Conservation (phyloP, 2,797 vertebrate species). For the Darevskia nairensis region DNA sequence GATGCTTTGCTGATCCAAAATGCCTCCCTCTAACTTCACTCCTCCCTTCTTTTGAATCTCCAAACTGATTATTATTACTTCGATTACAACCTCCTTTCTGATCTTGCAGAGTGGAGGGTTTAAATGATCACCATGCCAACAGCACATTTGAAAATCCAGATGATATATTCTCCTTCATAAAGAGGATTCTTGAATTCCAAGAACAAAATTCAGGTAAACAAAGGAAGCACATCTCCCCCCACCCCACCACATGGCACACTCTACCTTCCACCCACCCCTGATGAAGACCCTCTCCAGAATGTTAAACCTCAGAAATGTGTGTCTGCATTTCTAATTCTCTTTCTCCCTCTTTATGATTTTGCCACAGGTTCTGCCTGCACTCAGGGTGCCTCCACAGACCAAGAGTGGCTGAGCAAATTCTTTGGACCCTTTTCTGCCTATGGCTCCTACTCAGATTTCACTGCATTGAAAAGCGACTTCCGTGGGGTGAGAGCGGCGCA, state of each 20-base stretch:
- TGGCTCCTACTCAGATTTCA: constrained; percentile 29
- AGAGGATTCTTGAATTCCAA: constrained; percentile 43
- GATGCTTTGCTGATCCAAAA: neutral
- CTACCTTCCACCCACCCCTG: too few relatives aligned
- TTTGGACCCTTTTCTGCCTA: constrained; percentile 24
- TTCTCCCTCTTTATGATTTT: neutral
- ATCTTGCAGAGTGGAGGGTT: constrained; percentile 44
- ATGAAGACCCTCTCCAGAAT: too few relatives aligned
- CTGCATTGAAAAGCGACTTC: constrained; percentile 28
- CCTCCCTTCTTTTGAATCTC: neutral
- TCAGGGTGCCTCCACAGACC: neutral
- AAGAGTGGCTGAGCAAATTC: constrained; percentile 34
- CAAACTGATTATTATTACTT: neutral
- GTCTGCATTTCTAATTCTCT: neutral
- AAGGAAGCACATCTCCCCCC: neutral
- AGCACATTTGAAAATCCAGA: constrained; percentile 44
- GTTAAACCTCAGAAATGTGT: neutral
- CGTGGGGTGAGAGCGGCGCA: constrained; percentile 42
- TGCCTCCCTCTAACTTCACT: neutral
- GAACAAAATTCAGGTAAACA: constrained; percentile 43
- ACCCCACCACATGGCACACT: too few relatives aligned
- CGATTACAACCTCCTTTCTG: neutral
- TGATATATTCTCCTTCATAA: constrained; percentile 47
- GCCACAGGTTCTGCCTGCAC: constrained; percentile 45
- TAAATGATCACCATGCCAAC: neutral